These are phyloP conservation scores for Tolypeutes matacus DNA, from an alignment of 2,797 vertebrate genomes.

Conservation along the genomic window DNA sequence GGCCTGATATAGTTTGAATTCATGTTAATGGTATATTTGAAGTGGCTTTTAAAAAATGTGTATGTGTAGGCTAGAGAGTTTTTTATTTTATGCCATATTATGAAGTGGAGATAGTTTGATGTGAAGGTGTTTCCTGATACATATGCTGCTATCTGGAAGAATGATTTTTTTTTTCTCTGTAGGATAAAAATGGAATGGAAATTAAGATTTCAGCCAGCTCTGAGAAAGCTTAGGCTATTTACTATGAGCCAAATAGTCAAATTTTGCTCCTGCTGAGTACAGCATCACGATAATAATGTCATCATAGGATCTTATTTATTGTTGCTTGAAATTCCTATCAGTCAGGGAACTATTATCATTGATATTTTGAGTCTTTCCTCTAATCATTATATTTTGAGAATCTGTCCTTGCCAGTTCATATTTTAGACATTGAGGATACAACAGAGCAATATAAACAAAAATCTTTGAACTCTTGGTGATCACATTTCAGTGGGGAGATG, in stretches of 20 bases:
- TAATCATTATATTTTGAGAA: not conserved
- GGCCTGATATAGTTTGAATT: not conserved
- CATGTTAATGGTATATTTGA: not conserved
- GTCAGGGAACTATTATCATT: not conserved
- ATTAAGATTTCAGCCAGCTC: not conserved
- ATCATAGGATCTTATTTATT: not conserved
- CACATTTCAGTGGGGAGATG: not conserved
- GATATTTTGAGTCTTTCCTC: not conserved
- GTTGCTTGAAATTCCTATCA: conserved; percentile 40
- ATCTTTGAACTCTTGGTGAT: not conserved
- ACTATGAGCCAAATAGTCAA: not conserved
- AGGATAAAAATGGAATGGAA: conserved; percentile 28
- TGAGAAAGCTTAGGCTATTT: not conserved
- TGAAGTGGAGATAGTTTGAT: conserved; percentile 40
- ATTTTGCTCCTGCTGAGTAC: not conserved
- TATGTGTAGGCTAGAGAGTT: not conserved
- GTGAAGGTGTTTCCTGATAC: not conserved
- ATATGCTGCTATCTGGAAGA: not conserved
- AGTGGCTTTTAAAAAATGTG: conserved; percentile 39
- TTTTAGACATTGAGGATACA: not conserved
- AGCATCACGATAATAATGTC: not conserved
- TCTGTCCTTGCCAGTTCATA: not conserved
- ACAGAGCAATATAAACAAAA: not conserved
- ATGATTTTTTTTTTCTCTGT: conserved; percentile 42
- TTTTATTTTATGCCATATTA: conserved; percentile 47